These are phyloP conservation scores for Amyelois transitella DNA, from an alignment of 1,140 invertebrate genomes.

Conservation along the genomic window DNA sequence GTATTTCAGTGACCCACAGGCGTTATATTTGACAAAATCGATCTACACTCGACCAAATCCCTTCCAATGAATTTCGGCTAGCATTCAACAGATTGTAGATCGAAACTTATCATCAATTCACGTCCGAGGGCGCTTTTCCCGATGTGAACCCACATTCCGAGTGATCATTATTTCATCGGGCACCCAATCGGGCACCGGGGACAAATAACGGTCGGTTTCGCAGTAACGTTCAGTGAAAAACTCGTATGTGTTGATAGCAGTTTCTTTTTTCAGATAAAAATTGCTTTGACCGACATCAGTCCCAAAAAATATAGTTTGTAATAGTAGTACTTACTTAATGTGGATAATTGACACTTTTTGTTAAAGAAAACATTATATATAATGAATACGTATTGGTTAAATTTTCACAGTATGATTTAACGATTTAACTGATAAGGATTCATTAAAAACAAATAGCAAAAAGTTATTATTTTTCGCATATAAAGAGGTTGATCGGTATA, in stretches of 20 bases:
- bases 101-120: conserved; percentile 24
- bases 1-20: neutral
- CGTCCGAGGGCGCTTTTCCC: conserved; percentile 8
- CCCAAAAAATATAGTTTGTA: no score
- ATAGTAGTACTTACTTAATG: no score
- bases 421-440: no score
- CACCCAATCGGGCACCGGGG: conserved; percentile 34
- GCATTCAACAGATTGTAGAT: conserved; percentile 31
- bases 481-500: no score
- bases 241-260: neutral
- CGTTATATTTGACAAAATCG: neutral
- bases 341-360: no score
- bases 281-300: no score
- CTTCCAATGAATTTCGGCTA: neutral
- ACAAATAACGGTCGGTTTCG: conserved; percentile 38
- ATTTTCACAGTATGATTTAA: no score
- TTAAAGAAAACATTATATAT: no score
- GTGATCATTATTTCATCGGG: conserved; percentile 55
- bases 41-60: neutral
- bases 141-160: conserved; percentile 4
- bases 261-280: no score
- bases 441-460: no score
- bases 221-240: conserved; percentile 11
- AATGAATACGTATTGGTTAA: no score
- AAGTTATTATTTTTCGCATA: no score